phyloP scores from a whole-genome alignment of 2,113 vertebrate genomes.

The Actenoides lindsayi region DNA sequence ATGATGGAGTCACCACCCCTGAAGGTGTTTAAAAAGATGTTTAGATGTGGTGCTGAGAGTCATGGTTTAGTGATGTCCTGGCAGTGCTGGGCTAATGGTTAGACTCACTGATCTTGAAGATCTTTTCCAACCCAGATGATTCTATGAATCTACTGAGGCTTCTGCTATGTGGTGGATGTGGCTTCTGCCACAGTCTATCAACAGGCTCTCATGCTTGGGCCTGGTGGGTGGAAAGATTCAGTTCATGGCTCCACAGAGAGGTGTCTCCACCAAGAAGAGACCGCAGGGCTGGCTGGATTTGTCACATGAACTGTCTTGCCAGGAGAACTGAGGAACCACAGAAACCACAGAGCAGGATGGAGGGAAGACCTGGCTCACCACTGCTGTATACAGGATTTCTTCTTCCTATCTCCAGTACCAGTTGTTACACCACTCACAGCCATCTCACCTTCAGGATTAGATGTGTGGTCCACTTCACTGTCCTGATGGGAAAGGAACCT shows the following conservation, averaged over 20 bases:
- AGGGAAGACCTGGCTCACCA: accelerated
- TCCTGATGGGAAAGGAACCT: background rate
- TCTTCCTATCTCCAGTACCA: background rate
- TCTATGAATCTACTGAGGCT: background rate
- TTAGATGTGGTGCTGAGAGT: too few species aligned
- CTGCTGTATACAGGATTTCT: accelerated
- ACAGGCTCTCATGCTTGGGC: accelerated
- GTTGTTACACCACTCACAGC: background rate
- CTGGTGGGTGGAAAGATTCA: background rate
- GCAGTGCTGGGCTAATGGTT: too few species aligned
- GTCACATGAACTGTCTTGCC: background rate
- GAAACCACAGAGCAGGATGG: background rate
- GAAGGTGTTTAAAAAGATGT: too few species aligned
- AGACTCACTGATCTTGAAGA: too few species aligned
- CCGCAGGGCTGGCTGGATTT: accelerated
- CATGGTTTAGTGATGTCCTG: too few species aligned
- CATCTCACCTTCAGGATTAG: background rate
- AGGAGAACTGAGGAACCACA: background rate
- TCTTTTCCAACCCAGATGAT: too few species aligned
- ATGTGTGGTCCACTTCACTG: too few species aligned
- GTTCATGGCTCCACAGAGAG: background rate
- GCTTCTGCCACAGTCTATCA: background rate
- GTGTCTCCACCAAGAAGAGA: background rate
- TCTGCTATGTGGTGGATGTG: accelerated
- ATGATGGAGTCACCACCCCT: too few species aligned